Evolutionary conservation across 2,888 invertebrate species (phyloP), one percentile per base, ranked within the genome.

Genomic region (Athalia rosae): DNA sequence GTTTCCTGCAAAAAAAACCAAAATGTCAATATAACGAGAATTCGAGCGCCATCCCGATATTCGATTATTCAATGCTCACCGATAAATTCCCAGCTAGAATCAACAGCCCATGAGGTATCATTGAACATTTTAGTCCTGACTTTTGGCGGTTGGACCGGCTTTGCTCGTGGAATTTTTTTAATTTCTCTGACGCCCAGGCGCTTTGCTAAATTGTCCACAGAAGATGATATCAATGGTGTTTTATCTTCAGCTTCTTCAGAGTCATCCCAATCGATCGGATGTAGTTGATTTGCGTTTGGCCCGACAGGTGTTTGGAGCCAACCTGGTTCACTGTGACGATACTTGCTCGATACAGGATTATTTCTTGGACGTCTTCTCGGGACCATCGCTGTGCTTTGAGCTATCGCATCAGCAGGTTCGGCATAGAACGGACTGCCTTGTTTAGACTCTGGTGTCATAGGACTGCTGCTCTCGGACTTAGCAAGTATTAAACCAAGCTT

Each of bases 71-170:
- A 83, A 84, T 45, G 91, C 92, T 92, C 92, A 93, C 95, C 94
- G 90, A 96, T 95, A 89, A 96, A 97, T 90, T 96, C 96, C 97
- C 97, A 97, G 90, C 96, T 96, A 85, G 96, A 96, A 90, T 97
- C 97, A 79, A 97, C 93, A 81, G 95, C 94, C 96, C 97, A 97
- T 79, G 95, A 93, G 13, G 90, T 89, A 64, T 91, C 91, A 76
- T 88, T 90, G 79, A 89, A 88, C 41, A 88, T 87, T 77, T 89
- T 90, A 41, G 88, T 86, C 71, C 85, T 88, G 82, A 94, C 92
- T 82, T 93, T 92, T 0, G 95, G 95, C 1, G 95, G 94, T 85
- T 94, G 93, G 11, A 95, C 94, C 0, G 95, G 94, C 84, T 94
- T 95, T 79, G 93, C 93, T 81, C 93, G 92, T 0, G 93, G 93